Conservation (phyloP, 2,888 invertebrate genomes). For the Chrysolina oricalcia region DNA sequence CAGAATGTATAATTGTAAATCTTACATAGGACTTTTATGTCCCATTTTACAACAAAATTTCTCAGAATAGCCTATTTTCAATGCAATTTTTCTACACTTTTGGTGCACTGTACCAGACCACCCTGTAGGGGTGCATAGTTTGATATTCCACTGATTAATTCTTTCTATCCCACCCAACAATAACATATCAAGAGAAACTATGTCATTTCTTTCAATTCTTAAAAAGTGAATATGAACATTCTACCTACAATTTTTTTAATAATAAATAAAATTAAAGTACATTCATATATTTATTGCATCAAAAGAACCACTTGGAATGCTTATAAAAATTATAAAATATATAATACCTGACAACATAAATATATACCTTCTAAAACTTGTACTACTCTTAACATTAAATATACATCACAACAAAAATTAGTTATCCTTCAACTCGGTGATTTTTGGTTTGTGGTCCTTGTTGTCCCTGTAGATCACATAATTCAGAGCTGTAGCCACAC, state of each 20-base stretch:
- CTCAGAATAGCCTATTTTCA: too few species aligned
- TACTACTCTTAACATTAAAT: neutral
- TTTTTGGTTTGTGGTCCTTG: conserved; percentile 70
- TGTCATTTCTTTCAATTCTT: too few species aligned
- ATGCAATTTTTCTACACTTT: too few species aligned
- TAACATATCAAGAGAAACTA: too few species aligned
- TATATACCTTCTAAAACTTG: conserved; percentile 3
- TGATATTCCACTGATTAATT: too few species aligned
- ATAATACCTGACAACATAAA: neutral
- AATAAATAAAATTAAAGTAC: neutral
- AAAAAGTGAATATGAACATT: neutral
- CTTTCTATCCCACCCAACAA: too few species aligned
- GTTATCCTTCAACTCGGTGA: conserved; percentile 44
- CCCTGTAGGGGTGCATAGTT: too few species aligned
- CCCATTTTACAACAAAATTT: too few species aligned
- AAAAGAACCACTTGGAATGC: neutral
- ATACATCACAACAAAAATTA: neutral
- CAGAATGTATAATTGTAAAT: too few species aligned
- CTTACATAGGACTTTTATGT: too few species aligned
- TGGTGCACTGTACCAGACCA: too few species aligned
- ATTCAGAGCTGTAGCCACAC: conserved; percentile 81
- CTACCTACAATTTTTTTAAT: neutral
- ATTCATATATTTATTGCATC: neutral
- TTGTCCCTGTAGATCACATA: conserved; percentile 80
- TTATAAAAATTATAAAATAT: conserved; percentile 21